These are phyloP conservation scores for Actinernus sp. DNA, from an alignment of 92 coral and sea anemone species.

Conservation along the genomic window DNA sequence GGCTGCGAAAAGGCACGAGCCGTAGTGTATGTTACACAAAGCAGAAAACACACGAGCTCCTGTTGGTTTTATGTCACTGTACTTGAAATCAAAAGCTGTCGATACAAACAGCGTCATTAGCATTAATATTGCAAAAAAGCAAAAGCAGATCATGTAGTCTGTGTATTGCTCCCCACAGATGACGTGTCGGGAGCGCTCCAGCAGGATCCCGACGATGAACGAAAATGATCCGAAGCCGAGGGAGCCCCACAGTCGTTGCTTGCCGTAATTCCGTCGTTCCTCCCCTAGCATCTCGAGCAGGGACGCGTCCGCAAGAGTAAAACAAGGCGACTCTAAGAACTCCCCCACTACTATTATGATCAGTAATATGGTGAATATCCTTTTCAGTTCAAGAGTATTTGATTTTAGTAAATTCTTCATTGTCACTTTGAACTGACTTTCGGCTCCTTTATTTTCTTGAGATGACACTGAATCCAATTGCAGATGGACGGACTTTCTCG, in stretches of 20 bases:
- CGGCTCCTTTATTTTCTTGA: too few species aligned
- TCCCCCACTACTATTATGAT: slow-evolving; percentile 95
- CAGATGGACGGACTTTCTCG: too few species aligned
- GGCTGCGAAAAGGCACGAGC: slow-evolving; percentile 91
- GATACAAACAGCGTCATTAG: slow-evolving; percentile 80
- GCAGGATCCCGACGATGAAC: slow-evolving; percentile 86
- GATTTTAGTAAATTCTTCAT: slow-evolving; percentile 85
- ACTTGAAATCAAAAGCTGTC: slow-evolving; percentile 86
- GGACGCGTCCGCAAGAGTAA: slow-evolving; percentile 95
- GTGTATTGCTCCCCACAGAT: slow-evolving; percentile 93
- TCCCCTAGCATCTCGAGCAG: slow-evolving; percentile 96
- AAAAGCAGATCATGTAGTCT: slow-evolving; percentile 95
- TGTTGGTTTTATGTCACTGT: slow-evolving; percentile 63
- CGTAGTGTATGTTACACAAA: slow-evolving; percentile 87
- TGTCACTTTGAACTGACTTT: too few species aligned
- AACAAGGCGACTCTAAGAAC: slow-evolving; percentile 93
- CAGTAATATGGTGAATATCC: slow-evolving; percentile 85
- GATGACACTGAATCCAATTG: too few species aligned
- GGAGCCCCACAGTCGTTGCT: slow-evolving; percentile 99
- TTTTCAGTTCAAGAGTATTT: slow-evolving; percentile 75
- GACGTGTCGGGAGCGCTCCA: slow-evolving; percentile 88
- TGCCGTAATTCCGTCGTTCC: slow-evolving; percentile 92
- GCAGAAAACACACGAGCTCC: slow-evolving; percentile 70
- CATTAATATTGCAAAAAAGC: slow-evolving; percentile 85
- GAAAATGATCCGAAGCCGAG: slow-evolving; percentile 97